phyloP scores from a whole-genome alignment of 1,140 invertebrate genomes.

The Drosophila sulfurigaster region DNA sequence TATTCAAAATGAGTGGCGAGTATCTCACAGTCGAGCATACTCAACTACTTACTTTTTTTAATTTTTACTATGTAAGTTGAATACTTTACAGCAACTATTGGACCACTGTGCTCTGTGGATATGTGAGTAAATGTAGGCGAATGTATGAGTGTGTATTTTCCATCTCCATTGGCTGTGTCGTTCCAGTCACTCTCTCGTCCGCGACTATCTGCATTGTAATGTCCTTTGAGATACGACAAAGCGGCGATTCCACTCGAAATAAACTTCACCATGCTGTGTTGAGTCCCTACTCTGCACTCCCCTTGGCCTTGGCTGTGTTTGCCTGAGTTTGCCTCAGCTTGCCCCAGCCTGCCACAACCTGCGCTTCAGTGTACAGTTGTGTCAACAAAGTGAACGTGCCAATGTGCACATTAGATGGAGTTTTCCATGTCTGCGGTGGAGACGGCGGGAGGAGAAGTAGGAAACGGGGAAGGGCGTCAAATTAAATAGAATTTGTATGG shows the following conservation, averaged over 20 bases:
- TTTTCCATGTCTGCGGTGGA: slow-evolving; percentile 32
- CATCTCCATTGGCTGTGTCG: slow-evolving; percentile 48
- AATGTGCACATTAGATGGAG: slow-evolving; percentile 77
- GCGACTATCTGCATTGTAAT: slow-evolving; percentile 79
- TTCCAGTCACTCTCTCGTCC: slow-evolving; percentile 64
- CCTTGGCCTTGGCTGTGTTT: not conserved
- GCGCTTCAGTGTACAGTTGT: slow-evolving; percentile 68
- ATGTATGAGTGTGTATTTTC: slow-evolving; percentile 1
- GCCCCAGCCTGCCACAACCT: not conserved
- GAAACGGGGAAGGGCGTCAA: slow-evolving; percentile 36
- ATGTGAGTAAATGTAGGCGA: not conserved
- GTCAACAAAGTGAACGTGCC: slow-evolving; percentile 80
- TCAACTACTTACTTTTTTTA: too few relatives aligned
- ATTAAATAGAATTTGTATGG: slow-evolving; percentile 82
- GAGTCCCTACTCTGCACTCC: not conserved
- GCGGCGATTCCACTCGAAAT: slow-evolving; percentile 80
- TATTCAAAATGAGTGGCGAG: too few relatives aligned
- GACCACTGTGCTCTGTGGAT: slow-evolving; percentile 19
- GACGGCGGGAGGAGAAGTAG: too few relatives aligned
- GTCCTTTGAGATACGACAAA: slow-evolving; percentile 79
- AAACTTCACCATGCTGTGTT: slow-evolving; percentile 63
- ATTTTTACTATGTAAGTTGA: too few relatives aligned
- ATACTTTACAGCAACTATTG: not conserved
- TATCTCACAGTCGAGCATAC: too few relatives aligned
- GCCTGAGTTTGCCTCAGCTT: not conserved